phyloP scores from a whole-genome alignment of 2,888 invertebrate species.

The Drosophila bunnanda region DNA sequence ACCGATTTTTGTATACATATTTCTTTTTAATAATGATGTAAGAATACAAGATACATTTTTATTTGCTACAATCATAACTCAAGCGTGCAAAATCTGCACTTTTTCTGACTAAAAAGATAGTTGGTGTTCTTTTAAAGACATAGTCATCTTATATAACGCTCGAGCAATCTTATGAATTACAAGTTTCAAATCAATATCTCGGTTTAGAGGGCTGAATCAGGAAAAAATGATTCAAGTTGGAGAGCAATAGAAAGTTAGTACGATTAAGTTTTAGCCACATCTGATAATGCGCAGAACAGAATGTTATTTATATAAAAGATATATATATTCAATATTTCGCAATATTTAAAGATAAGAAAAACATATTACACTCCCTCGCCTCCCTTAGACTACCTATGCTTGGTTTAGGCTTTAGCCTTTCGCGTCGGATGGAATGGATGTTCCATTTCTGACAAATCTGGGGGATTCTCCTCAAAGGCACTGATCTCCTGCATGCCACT shows the following conservation, averaged over 20 bases:
- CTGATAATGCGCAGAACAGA: not conserved
- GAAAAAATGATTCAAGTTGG: not conserved
- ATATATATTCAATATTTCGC: constrained; percentile 1
- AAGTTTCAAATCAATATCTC: not conserved
- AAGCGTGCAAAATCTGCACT: not conserved
- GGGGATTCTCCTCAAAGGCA: constrained; percentile 89
- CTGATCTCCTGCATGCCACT: constrained; percentile 89
- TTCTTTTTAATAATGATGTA: not conserved
- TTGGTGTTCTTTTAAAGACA: not conserved
- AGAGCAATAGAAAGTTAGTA: not conserved
- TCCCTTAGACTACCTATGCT: not conserved
- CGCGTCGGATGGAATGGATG: constrained; percentile 91
- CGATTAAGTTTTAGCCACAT: not conserved
- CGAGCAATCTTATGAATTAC: not conserved
- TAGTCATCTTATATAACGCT: not conserved
- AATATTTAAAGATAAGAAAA: constrained; percentile 10
- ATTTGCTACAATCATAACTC: not conserved
- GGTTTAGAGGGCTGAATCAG: too few species aligned
- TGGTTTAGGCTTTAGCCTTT: constrained; percentile 82
- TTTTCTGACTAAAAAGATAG: not conserved
- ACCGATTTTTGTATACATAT: not conserved
- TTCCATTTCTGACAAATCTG: constrained; percentile 88
- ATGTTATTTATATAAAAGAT: not conserved
- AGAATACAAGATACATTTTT: not conserved
- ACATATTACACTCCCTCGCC: constrained; percentile 4